A percentile compares a stretch with the other conserved stretches of the same genome.
phyloP scores from a whole-genome alignment of 2,797 vertebrate species.

The Hipposideros larvatus region DNA sequence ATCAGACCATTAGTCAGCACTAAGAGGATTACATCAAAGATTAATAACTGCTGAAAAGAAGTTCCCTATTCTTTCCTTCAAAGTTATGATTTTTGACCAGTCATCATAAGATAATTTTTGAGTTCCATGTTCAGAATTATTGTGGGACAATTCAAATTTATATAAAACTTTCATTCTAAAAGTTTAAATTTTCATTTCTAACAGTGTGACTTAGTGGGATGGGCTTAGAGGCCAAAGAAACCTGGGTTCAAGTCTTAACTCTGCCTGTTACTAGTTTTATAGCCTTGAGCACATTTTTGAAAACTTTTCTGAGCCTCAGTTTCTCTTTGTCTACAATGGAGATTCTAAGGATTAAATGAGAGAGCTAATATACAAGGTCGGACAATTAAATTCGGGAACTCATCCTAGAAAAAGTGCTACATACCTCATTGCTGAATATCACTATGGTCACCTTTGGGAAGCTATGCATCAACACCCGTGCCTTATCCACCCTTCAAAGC shows the following conservation, averaged over 20 bases:
- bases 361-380: neutral
- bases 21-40: slow-evolving; percentile 21
- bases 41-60: slow-evolving; percentile 26
- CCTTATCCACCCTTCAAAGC: too few species aligned
- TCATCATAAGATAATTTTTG: neutral
- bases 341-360: neutral
- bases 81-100: neutral
- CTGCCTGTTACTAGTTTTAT: neutral
- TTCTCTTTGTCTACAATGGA: neutral
- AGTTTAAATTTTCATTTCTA: neutral
- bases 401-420: too few species aligned
- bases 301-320: neutral
- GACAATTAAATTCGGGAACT: too few species aligned
- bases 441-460: too few species aligned
- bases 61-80: slow-evolving; percentile 57
- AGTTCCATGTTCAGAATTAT: neutral
- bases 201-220: neutral
- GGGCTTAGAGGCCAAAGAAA: neutral
- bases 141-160: neutral
- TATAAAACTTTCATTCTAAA: neutral
- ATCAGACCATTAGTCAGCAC: slow-evolving; percentile 82
- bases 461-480: too few species aligned
- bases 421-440: too few species aligned
- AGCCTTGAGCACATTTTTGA: neutral
- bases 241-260: neutral